These are phyloP conservation scores for Montipora cactus DNA, from an alignment of 64 coral and sea anemone species.

Conservation along the genomic window DNA sequence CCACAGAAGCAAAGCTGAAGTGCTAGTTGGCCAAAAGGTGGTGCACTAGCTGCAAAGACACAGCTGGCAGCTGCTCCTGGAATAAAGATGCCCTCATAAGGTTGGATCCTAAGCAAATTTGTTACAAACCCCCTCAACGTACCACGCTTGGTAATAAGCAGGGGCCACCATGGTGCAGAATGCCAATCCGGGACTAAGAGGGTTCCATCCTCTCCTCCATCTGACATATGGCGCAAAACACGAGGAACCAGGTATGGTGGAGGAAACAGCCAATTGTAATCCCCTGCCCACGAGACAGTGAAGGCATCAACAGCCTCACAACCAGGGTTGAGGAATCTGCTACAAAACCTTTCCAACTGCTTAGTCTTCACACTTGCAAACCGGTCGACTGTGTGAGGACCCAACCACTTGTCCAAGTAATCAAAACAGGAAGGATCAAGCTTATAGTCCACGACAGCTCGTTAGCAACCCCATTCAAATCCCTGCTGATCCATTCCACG, in stretches of 20 bases:
- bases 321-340: constrained; percentile 19
- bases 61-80: constrained; percentile 51
- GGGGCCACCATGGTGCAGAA: constrained; percentile 40
- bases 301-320: constrained; percentile 51
- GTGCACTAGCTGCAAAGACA: constrained; percentile 12
- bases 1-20: constrained; percentile 28
- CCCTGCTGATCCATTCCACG: constrained; percentile 18
- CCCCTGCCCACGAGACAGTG: neutral
- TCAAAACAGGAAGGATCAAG: constrained; percentile 16
- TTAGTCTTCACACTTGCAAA: constrained; percentile 34
- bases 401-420: constrained; percentile 11
- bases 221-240: neutral
- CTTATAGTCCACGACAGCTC: neutral
- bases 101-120: constrained; percentile 1
- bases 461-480: neutral
- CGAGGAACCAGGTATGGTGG: constrained; percentile 50
- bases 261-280: constrained; percentile 66
- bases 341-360: constrained; percentile 24
- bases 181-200: constrained; percentile 54
- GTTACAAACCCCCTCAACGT: neutral
- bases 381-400: constrained; percentile 30
- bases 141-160: neutral
- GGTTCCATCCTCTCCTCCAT: constrained; percentile 35
- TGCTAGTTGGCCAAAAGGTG: neutral
- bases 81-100: constrained; percentile 42